Base-by-base conservation (phyloP, 92 coral and sea anemone genomes). In the Siderastrea radians region DNA sequence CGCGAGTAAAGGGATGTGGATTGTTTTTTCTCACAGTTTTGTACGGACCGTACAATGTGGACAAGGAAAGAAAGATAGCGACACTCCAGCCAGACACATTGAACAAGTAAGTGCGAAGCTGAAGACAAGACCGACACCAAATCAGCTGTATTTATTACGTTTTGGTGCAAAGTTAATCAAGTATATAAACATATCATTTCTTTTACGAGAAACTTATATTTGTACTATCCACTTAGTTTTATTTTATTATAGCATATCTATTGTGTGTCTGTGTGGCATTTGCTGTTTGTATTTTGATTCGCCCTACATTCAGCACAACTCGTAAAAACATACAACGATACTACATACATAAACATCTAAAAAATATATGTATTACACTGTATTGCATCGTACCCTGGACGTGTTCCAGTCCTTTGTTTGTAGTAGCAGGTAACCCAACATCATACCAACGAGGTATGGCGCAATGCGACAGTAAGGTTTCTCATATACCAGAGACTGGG, bases 391-490 rank as follows among this genome's bases (percentile, higher is more conserved):
- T 83, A 83, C 87, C 87, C 58, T 83, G 44, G 72, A 63, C 6
- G 50, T 48, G 38, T 38, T 72, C 60, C 78, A 48, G 48, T 72
- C 72, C 77, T 58, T 85, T 10, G 26, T 13, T 53, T 85, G 46
- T 43, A 48, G 75, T 51, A 94, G 74, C 1, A 93, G 17, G 77
- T 95, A 95, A 4, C 98, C 99, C 61, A 95, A 90, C 51, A 89
- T 82, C 68, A 96, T 89, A 0, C 99, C 99, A 59, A 96, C 98
- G 72, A 96, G 93, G 59, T 96, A 96, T 3, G 98, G 98, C 16
- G 98, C 86, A 55, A 95, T 93, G 52, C 99, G 99, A 77, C 99
- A 96, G 75, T 95, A 96, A 0, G 99, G 99, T 84, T 96, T 96
- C 65, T 85, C 81, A 83, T 96, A 96, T 3, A 90, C 85, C 73